Conservation (phyloP, 2,888 invertebrate species). For the Dasysyrphus albostriatus region DNA sequence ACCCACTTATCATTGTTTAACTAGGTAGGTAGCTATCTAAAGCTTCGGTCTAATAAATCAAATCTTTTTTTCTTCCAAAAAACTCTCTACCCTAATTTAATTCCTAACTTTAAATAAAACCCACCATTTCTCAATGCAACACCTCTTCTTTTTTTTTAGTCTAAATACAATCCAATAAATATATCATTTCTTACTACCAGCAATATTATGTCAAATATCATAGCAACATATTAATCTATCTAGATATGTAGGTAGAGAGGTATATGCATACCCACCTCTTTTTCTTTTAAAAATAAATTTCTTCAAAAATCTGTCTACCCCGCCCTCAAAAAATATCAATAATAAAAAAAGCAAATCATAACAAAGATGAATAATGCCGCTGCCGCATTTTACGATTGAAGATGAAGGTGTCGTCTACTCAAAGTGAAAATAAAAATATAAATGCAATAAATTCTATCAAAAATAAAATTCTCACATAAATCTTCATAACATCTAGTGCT, state of each 20-base stretch:
- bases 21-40: too few species aligned
- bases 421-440: constrained; percentile 32
- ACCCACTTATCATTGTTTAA: too few species aligned
- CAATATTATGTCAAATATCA: constrained; percentile 63
- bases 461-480: constrained; percentile 75
- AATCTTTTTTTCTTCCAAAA: too few species aligned
- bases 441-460: constrained; percentile 22
- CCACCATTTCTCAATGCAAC: constrained; percentile 11
- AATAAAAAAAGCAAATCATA: constrained; percentile 8
- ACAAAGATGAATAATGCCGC: constrained; percentile 31
- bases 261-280: too few species aligned
- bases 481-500: constrained; percentile 75
- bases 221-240: constrained; percentile 54
- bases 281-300: constrained; percentile 20
- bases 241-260: neutral
- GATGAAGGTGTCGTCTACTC: constrained; percentile 31
- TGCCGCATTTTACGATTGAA: neutral
- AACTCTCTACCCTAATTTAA: too few species aligned
- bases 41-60: too few species aligned
- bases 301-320: constrained; percentile 26
- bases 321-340: constrained; percentile 55
- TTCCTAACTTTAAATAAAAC: too few species aligned
- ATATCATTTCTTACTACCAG: constrained; percentile 45
- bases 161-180: constrained; percentile 18
- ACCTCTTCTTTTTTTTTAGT: constrained; percentile 12